phyloP scores from a whole-genome alignment of 1,140 invertebrate genomes.

The Euglossa dilemma region DNA sequence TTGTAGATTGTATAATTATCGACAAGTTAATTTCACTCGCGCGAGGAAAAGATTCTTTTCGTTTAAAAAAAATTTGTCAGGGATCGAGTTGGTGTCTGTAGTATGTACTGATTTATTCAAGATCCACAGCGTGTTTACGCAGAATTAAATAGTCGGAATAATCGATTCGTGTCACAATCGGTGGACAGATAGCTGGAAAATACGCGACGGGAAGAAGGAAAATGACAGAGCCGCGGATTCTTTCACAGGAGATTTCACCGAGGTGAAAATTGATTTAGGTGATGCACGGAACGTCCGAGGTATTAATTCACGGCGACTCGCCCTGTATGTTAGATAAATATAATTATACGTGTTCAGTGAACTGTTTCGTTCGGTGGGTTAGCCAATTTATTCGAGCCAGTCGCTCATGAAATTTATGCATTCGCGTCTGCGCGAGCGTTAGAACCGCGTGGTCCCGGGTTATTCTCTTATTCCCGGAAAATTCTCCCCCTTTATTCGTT shows the following conservation, averaged over 20 bases:
- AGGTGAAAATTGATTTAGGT: neutral
- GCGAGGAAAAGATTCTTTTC: no score
- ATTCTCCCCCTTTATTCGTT: neutral
- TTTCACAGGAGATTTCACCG: neutral
- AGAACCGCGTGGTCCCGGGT: neutral
- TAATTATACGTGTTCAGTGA: slow-evolving; percentile 35
- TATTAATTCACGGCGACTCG: neutral
- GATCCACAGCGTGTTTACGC: no score
- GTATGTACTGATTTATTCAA: no score
- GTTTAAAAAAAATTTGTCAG: no score
- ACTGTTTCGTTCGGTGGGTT: slow-evolving; percentile 18
- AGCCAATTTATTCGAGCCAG: slow-evolving; percentile 32
- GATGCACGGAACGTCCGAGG: neutral
- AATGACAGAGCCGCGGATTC: neutral
- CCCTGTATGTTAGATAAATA: slow-evolving; percentile 12
- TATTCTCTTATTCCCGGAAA: slow-evolving; percentile 4
- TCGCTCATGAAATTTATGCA: slow-evolving; percentile 31
- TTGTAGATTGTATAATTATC: no score
- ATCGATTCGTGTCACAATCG: no score
- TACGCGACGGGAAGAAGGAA: no score
- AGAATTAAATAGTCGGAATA: no score
- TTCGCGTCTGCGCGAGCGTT: neutral
- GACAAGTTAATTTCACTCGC: no score
- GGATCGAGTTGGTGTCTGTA: no score
- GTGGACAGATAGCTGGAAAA: neutral